Percentiles rank a stretch among this genome's conserved stretches.
phyloP scores from a whole-genome alignment of 1,140 invertebrate species.

The Tetranychus urticae region DNA sequence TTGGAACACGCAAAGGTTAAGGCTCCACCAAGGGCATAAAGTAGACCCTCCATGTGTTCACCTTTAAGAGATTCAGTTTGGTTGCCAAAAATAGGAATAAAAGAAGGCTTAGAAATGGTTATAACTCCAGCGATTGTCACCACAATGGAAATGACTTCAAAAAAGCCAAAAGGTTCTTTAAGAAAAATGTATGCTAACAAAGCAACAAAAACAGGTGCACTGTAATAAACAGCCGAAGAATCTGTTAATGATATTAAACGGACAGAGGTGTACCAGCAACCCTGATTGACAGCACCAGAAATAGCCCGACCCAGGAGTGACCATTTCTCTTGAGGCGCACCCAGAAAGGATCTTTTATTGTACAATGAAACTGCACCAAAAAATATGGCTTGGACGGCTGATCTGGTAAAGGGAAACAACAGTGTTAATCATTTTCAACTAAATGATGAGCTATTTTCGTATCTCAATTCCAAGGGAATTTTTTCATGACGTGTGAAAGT shows the following conservation, averaged over 20 bases:
- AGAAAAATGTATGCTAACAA: constrained; percentile 27
- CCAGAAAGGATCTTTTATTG: background rate
- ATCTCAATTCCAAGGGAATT: too few species aligned
- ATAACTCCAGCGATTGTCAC: constrained; percentile 25
- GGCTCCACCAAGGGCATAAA: background rate
- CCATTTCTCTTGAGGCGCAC: background rate
- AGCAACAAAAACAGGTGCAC: constrained; percentile 29
- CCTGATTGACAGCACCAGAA: background rate
- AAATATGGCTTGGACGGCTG: background rate
- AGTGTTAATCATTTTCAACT: too few species aligned
- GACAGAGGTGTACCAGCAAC: background rate
- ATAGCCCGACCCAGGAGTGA: background rate
- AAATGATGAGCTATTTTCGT: too few species aligned
- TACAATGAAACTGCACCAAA: background rate
- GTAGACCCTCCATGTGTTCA: background rate
- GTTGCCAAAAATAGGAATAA: background rate
- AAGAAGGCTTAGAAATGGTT: constrained; percentile 19
- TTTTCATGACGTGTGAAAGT: too few species aligned
- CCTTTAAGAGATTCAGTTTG: background rate
- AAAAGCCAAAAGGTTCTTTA: constrained; percentile 27
- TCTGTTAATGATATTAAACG: constrained; percentile 14
- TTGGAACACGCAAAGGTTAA: background rate
- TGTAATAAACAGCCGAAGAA: constrained; percentile 31
- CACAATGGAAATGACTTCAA: constrained; percentile 24
- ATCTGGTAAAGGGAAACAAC: background rate